Conservation (phyloP, 2,888 invertebrate species). For the Andricus quercusramuli region DNA sequence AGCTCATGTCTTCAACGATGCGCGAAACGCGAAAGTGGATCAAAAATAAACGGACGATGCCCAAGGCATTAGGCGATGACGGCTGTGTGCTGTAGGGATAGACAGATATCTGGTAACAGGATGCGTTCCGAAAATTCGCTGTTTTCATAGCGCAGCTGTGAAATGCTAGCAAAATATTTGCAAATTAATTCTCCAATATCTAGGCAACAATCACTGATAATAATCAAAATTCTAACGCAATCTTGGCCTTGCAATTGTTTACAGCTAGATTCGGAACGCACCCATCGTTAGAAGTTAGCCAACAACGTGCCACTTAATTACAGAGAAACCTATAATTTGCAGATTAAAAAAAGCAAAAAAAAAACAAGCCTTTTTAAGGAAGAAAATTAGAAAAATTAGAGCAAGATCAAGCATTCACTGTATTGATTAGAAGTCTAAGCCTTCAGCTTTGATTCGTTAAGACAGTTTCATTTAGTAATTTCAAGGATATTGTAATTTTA, state of each 20-base stretch:
- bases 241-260: not conserved
- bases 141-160: conserved; percentile 17
- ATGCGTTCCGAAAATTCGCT: conserved; percentile 32
- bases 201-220: not conserved
- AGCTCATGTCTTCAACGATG: conserved; percentile 69
- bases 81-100: conserved; percentile 78
- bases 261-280: conserved; percentile 21
- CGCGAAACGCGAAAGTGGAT: conserved; percentile 69
- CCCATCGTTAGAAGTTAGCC: conserved; percentile 24
- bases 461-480: not conserved
- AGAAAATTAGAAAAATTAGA: not conserved
- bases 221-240: too few relatives aligned
- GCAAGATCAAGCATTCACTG: not conserved
- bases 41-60: conserved; percentile 74
- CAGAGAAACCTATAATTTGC: not conserved
- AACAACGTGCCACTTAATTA: conserved; percentile 6
- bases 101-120: conserved; percentile 69
- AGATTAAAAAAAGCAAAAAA: not conserved
- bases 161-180: conserved; percentile 5
- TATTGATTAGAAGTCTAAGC: too few relatives aligned
- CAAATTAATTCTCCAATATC: not conserved
- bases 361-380: not conserved
- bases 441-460: too few relatives aligned
- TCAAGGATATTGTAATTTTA: too few relatives aligned
- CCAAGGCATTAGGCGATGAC: conserved; percentile 72